Base-by-base conservation (phyloP, 1,140 invertebrate genomes). In the Lordiphosa stackelbergi region DNA sequence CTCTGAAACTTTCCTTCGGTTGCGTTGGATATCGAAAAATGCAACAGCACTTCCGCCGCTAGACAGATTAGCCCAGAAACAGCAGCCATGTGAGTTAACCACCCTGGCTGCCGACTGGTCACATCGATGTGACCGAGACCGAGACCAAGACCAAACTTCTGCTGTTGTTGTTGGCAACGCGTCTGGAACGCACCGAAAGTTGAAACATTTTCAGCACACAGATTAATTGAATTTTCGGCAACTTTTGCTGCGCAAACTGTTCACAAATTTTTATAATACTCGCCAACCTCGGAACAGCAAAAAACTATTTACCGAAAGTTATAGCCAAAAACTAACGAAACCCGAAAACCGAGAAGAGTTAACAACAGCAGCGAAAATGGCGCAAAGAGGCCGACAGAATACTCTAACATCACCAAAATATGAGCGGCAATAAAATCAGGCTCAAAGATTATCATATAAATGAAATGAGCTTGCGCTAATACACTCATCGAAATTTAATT, bases 161-260 rank as follows among this genome's bases (percentile, higher is more conserved):
- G 19, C 3, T 19, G 19, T 19, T 19, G 19, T 19, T 19, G 19
- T 19, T 19, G 19, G 2, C 64, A 43, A 48, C 51, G 48, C 43
- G 60, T 59, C 62, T 56, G 61, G 53, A 62, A 79, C 62, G 77
- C 75, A 72, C 63, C 58, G 34, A 68, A 81, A 81, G 68, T 81
- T 81, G 56, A 56, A 61, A 55, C 64, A 77, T 73, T 78, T 77
- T 73, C 63, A 58, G 64, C 71, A 79, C 42, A 83, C 77, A 75
- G 83, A 81, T 81, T 75, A 81, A 81, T 81, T 81, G 62, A 81
- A 81, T 81, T 79, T 81, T 65, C 72, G 75, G 77, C 59, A 81
- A 83, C 71, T 81, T 81, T 83, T 43, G 35, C 63, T 46, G 37
- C 53, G 13, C 43, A 75, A 81, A 71, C 62, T 59, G 66, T 68